Conservation (phyloP, 2,888 invertebrate species). For the Sinelater perroti region DNA sequence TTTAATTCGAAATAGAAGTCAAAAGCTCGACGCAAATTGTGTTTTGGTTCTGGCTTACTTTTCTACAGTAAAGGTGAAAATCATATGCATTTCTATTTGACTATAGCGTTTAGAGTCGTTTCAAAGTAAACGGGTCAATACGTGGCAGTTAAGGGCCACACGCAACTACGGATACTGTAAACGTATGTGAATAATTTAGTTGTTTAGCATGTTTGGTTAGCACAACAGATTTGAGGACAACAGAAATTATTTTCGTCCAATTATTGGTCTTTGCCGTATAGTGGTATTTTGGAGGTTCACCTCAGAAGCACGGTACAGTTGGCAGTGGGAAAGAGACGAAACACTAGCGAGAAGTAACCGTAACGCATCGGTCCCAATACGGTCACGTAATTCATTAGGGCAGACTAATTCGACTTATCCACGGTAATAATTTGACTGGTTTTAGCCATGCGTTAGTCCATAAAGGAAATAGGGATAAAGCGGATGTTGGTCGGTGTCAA, state of each 20-base stretch:
- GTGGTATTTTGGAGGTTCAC: not conserved
- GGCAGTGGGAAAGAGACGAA: not conserved
- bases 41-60: not conserved
- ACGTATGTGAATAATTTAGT: conserved; percentile 39
- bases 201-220: conserved; percentile 30
- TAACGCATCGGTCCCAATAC: conserved; percentile 24
- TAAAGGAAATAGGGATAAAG: conserved; percentile 41
- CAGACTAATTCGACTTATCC: conserved; percentile 36
- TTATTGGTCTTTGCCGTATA: too few relatives aligned
- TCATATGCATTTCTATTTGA: conserved; percentile 18
- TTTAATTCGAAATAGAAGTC: too few relatives aligned
- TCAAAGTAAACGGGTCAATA: conserved; percentile 37
- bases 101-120: conserved; percentile 27
- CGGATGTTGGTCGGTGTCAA: conserved; percentile 44
- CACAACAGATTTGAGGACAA: conserved; percentile 23
- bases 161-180: conserved; percentile 37
- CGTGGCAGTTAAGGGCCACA: conserved; percentile 35
- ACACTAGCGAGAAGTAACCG: conserved; percentile 4
- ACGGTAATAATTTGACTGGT: conserved; percentile 36
- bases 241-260: conserved; percentile 30
- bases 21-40: conserved; percentile 1
- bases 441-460: conserved; percentile 34
- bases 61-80: conserved; percentile 14
- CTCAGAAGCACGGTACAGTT: too few relatives aligned
- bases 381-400: conserved; percentile 33